A percentile compares a stretch with the other conserved stretches of the same genome.
These are phyloP conservation scores for Amphiprion ocellaris DNA, from an alignment of 2,113 vertebrate genomes.

Conservation along the genomic window DNA sequence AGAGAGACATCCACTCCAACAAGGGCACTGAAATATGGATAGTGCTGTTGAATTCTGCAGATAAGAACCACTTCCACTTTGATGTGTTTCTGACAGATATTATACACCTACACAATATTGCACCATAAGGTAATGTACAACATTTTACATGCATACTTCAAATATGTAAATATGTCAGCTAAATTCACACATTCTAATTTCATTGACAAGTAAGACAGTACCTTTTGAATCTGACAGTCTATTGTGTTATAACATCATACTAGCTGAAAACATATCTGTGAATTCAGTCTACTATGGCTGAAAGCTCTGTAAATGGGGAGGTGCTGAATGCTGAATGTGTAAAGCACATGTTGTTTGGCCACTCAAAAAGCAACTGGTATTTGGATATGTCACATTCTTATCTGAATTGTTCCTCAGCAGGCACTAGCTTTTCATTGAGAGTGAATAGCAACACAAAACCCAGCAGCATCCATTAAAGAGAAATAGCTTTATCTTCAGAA, in stretches of 20 bases:
- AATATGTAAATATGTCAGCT: not conserved
- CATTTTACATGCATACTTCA: not conserved
- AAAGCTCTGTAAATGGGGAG: conserved; percentile 27
- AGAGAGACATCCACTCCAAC: conserved; percentile 67
- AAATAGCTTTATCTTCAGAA: conserved; percentile 63
- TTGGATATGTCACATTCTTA: conserved; percentile 66
- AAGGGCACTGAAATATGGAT: conserved; percentile 64
- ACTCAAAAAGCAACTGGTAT: conserved; percentile 52
- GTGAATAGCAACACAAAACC: conserved; percentile 65
- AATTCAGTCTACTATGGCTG: conserved; percentile 15
- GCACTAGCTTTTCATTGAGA: conserved; percentile 52
- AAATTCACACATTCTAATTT: conserved; percentile 17
- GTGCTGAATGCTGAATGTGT: conserved; percentile 25
- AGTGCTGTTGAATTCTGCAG: conserved; percentile 48
- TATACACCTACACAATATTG: conserved; percentile 37
- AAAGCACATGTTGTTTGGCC: conserved; percentile 38
- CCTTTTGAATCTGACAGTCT: not conserved
- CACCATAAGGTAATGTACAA: conserved; percentile 21
- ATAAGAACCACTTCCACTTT: conserved; percentile 56
- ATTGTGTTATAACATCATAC: not conserved
- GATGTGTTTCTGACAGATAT: conserved; percentile 57
- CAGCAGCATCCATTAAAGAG: conserved; percentile 66
- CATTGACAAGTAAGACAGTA: not conserved
- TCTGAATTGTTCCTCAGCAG: conserved; percentile 61
- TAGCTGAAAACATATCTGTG: not conserved